These are phyloP conservation scores for Muscicapa adusta DNA, from an alignment of 2,113 vertebrate species.

Conservation along the genomic window DNA sequence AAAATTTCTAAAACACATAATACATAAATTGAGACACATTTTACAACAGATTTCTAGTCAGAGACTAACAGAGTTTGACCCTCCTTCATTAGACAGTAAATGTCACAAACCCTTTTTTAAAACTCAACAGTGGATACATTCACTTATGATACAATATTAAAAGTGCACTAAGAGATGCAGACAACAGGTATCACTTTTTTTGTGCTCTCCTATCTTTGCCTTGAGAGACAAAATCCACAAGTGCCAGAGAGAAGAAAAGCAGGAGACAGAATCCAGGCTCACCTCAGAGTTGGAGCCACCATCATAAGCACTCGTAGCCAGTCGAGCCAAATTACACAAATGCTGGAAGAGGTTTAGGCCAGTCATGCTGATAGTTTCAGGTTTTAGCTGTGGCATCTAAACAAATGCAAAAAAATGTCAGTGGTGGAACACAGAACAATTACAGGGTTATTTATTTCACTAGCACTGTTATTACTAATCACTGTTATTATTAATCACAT, in stretches of 20 bases:
- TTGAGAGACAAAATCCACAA: not conserved
- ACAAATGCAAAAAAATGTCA: not conserved
- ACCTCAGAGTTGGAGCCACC: conserved; percentile 96
- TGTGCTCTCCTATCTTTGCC: not conserved
- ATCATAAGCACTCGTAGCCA: conserved; percentile 95
- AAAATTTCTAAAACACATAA: not conserved
- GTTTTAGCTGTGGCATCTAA: conserved; percentile 97
- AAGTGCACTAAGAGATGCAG: not conserved
- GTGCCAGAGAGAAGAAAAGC: not conserved
- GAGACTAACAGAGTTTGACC: not conserved
- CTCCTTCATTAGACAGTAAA: not conserved
- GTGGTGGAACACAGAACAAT: not conserved
- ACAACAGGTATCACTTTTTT: not conserved
- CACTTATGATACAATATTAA: not conserved
- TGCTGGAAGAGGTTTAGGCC: conserved; percentile 98
- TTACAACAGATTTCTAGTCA: not conserved
- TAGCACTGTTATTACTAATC: not conserved
- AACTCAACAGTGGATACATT: not conserved
- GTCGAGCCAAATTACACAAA: conserved; percentile 93
- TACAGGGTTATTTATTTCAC: not conserved
- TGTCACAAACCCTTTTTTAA: not conserved
- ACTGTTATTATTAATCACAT: not conserved
- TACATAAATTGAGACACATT: not conserved
- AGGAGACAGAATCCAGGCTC: not conserved
- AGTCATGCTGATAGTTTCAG: conserved; percentile 98